Conservation (phyloP, 2,113 vertebrate genomes). For the Fukomys damarensis region DNA sequence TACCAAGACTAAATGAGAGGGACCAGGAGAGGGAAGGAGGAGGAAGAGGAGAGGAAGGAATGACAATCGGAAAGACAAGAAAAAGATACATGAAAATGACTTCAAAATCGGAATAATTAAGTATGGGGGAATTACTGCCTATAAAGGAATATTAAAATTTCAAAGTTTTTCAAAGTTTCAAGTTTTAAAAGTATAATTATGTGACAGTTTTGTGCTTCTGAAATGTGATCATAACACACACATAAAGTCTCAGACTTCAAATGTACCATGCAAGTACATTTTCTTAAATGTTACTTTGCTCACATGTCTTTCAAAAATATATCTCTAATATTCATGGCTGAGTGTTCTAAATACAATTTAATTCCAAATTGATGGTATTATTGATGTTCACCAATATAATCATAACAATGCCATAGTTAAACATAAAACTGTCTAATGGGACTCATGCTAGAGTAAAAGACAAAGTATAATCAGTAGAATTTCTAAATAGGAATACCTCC, state of each 20-base stretch:
- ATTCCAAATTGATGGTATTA: not conserved
- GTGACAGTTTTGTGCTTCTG: not conserved
- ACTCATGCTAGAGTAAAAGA: not conserved
- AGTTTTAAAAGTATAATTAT: slow-evolving; percentile 52
- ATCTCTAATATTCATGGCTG: not conserved
- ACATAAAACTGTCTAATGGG: slow-evolving; percentile 26
- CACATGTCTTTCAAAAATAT: not conserved
- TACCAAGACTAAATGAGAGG: not conserved
- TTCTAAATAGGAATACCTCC: not conserved
- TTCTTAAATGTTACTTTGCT: slow-evolving; percentile 26
- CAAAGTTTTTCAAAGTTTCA: not conserved
- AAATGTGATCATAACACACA: not conserved
- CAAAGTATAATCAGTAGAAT: not conserved
- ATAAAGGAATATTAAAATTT: slow-evolving; percentile 6
- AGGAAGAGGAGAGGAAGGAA: too few species aligned
- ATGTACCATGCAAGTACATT: not conserved
- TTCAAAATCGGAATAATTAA: slow-evolving; percentile 17
- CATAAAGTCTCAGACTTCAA: slow-evolving; percentile 44
- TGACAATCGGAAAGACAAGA: not conserved
- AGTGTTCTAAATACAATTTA: not conserved
- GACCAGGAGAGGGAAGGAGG: too few species aligned
- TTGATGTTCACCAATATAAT: slow-evolving; percentile 16
- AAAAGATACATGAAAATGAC: not conserved
- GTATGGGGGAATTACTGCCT: not conserved
- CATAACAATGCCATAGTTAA: not conserved